Evolutionary conservation across 2,888 invertebrate species (phyloP).

Genomic region (Drepana falcataria): DNA sequence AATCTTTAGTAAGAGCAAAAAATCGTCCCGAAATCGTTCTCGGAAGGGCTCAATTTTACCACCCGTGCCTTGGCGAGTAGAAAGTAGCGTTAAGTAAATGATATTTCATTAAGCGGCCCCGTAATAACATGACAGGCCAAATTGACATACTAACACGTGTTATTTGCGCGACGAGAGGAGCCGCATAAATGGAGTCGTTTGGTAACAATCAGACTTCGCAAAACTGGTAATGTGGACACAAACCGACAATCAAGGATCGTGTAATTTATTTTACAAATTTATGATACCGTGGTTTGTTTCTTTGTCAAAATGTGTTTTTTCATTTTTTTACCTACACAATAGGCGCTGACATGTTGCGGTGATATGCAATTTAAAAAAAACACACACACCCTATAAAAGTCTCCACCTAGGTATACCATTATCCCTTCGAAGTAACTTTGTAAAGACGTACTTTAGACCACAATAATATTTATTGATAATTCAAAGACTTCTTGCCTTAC

Average conservation of each 20-base stretch:
- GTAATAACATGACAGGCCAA: slow-evolving; percentile 59
- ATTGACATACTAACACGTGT: slow-evolving; percentile 62
- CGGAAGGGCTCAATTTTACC: slow-evolving; percentile 26
- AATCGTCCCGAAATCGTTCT: slow-evolving; percentile 27
- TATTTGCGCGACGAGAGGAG: slow-evolving; percentile 58
- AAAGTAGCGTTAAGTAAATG: slow-evolving; percentile 49
- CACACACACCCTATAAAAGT: slow-evolving; percentile 33
- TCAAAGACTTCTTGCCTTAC: slow-evolving; percentile 68
- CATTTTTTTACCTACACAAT: slow-evolving; percentile 49
- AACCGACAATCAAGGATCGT: slow-evolving; percentile 64
- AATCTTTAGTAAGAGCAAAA: slow-evolving; percentile 18
- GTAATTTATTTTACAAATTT: slow-evolving; percentile 71
- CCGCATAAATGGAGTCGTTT: slow-evolving; percentile 69
- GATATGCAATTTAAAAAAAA: slow-evolving; percentile 57
- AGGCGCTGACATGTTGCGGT: slow-evolving; percentile 73
- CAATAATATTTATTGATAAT: slow-evolving; percentile 68
- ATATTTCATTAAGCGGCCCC: slow-evolving; percentile 57
- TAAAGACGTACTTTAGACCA: slow-evolving; percentile 43
- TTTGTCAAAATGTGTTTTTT: slow-evolving; percentile 27
- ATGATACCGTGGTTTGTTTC: slow-evolving; percentile 66
- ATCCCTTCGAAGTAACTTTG: slow-evolving; percentile 59
- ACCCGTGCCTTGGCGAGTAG: slow-evolving; percentile 16
- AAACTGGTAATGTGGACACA: slow-evolving; percentile 70
- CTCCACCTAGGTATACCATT: slow-evolving; percentile 42
- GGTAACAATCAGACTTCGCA: slow-evolving; percentile 59